Percentiles rank a stretch among this genome's conserved stretches.
These are phyloP conservation scores for Andrena bucephala DNA, from an alignment of 2,888 invertebrate genomes.

Conservation along the genomic window DNA sequence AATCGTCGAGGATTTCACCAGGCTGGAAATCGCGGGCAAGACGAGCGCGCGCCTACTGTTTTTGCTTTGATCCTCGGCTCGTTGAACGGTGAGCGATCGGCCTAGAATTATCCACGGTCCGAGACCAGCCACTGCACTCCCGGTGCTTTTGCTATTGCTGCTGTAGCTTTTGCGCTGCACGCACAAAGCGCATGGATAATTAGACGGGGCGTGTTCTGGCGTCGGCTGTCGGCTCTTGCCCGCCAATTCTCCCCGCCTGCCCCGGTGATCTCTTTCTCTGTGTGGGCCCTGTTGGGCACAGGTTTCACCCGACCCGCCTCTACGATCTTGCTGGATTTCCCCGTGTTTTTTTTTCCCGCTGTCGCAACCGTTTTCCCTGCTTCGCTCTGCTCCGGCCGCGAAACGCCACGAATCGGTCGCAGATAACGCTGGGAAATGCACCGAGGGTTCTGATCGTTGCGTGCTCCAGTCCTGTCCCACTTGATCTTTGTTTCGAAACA, in stretches of 20 bases:
- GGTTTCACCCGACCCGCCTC: slow-evolving; percentile 8
- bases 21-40: slow-evolving; percentile 61
- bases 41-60: slow-evolving; percentile 59
- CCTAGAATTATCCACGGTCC: slow-evolving; percentile 64
- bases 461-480: slow-evolving; percentile 30
- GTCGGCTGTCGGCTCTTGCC: slow-evolving; percentile 20
- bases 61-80: slow-evolving; percentile 75
- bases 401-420: slow-evolving; percentile 11
- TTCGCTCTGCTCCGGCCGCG: background rate
- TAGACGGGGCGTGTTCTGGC: slow-evolving; percentile 53
- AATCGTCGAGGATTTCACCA: slow-evolving; percentile 61
- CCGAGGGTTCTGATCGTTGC: slow-evolving; percentile 7
- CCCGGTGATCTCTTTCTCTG: slow-evolving; percentile 12
- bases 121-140: slow-evolving; percentile 41
- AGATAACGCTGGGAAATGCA: slow-evolving; percentile 22
- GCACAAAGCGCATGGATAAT: slow-evolving; percentile 74
- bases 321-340: slow-evolving; percentile 15
- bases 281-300: background rate
- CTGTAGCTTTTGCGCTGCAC: slow-evolving; percentile 50
- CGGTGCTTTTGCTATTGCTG: slow-evolving; percentile 48
- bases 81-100: slow-evolving; percentile 69
- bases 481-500: slow-evolving; percentile 21
- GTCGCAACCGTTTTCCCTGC: background rate
- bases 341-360: slow-evolving; percentile 1
- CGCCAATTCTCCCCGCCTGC: slow-evolving; percentile 27